A percentile compares a stretch with the other conserved stretches of the same genome.
Evolutionary conservation across 2,113 vertebrate species (phyloP).

Genomic region (Platichthys stellatus): DNA sequence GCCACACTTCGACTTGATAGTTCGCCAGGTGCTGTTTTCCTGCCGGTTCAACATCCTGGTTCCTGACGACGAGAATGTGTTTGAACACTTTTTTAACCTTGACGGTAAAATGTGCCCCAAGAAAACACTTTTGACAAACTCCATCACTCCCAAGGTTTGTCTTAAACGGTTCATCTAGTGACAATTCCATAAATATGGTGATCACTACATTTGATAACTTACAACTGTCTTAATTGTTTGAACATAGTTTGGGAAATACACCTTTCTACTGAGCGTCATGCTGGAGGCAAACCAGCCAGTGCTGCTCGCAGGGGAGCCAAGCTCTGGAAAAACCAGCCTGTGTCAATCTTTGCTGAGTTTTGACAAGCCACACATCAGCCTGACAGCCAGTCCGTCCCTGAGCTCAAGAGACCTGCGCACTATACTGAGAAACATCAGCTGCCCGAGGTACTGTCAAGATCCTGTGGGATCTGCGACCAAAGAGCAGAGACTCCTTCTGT

Average conservation of each 20-base stretch:
- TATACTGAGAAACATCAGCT: constrained; percentile 68
- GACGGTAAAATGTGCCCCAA: constrained; percentile 49
- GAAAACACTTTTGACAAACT: constrained; percentile 47
- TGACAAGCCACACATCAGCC: constrained; percentile 60
- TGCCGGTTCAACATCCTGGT: constrained; percentile 76
- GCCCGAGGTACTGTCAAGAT: constrained; percentile 18
- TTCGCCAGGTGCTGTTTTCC: constrained; percentile 66
- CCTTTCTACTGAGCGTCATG: constrained; percentile 80
- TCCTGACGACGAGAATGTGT: constrained; percentile 77
- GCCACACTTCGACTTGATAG: constrained; percentile 82
- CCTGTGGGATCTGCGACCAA: constrained; percentile 14
- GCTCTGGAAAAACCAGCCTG: constrained; percentile 85
- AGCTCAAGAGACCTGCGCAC: constrained; percentile 68
- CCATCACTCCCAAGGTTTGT: constrained; percentile 81
- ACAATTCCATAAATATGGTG: neutral
- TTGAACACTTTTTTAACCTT: constrained; percentile 82
- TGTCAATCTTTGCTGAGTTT: constrained; percentile 77
- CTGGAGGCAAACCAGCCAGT: constrained; percentile 79
- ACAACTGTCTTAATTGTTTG: constrained; percentile 16
- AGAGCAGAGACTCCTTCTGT: constrained; percentile 74
- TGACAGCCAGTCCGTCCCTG: constrained; percentile 72
- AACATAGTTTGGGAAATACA: constrained; percentile 78
- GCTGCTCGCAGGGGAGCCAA: constrained; percentile 83
- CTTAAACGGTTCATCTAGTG: neutral
- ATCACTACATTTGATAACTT: neutral